Percentiles rank a stretch among this genome's conserved stretches.
Evolutionary conservation across 2,113 vertebrate species (phyloP).

Genomic region (Hemibates koningsi): DNA sequence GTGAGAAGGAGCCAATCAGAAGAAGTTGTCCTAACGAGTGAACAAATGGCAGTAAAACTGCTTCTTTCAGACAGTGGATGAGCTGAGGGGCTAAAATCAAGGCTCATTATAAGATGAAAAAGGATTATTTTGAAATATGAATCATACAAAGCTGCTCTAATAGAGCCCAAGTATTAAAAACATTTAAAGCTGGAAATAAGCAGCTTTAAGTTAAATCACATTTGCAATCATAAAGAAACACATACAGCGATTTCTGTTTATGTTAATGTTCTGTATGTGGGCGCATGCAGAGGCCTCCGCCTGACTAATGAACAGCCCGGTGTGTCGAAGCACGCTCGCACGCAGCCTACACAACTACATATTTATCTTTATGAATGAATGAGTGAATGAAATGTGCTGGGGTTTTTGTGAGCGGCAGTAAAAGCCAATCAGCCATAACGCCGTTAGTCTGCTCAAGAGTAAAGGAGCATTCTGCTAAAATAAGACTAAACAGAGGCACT

Average conservation of each 20-base stretch:
- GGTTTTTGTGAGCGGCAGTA: constrained; percentile 12
- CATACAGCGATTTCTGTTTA: neutral
- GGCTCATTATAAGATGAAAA: neutral
- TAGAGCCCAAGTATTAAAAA: neutral
- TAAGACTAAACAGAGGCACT: constrained; percentile 2
- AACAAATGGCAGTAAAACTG: neutral
- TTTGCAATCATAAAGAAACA: neutral
- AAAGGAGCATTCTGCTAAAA: constrained; percentile 27
- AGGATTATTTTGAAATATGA: neutral
- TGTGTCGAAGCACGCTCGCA: neutral
- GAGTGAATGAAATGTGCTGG: neutral
- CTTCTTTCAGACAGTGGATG: neutral
- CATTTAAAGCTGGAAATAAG: neutral
- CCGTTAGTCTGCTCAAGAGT: constrained; percentile 20
- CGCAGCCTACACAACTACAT: neutral
- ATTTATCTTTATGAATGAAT: neutral
- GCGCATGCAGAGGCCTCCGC: neutral
- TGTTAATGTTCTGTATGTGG: neutral
- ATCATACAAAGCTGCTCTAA: neutral
- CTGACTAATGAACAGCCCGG: neutral
- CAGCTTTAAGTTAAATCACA: neutral
- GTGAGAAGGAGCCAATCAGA: neutral
- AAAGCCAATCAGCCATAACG: constrained; percentile 25
- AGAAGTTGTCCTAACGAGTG: neutral
- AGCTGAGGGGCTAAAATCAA: neutral